These are phyloP conservation scores for Phyto melanocephala DNA, from an alignment of 2,888 invertebrate species.

Conservation along the genomic window DNA sequence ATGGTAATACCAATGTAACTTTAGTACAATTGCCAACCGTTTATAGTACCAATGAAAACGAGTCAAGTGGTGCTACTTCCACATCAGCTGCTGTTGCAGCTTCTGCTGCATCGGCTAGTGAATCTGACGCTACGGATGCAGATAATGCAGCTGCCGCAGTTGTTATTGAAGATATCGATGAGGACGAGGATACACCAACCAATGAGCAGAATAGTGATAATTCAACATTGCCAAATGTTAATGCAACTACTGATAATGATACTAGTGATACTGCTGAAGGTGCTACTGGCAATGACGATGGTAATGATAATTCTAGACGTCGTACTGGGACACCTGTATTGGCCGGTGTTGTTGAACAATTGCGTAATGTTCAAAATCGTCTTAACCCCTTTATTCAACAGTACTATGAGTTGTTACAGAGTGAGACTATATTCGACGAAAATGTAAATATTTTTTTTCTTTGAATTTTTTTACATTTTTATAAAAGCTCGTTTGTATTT, in stretches of 20 bases:
- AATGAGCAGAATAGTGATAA: slow-evolving; percentile 48
- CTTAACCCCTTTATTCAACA: slow-evolving; percentile 84
- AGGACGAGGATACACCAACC: slow-evolving; percentile 60
- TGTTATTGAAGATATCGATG: slow-evolving; percentile 72
- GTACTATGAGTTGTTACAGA: slow-evolving; percentile 82
- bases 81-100: slow-evolving; percentile 44
- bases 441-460: slow-evolving; percentile 67
- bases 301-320: slow-evolving; percentile 69
- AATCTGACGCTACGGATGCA: not conserved
- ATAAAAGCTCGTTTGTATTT: not conserved
- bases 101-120: slow-evolving; percentile 10
- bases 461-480: not conserved
- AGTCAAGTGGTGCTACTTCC: slow-evolving; percentile 50
- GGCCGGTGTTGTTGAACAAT: slow-evolving; percentile 76
- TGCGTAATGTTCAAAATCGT: slow-evolving; percentile 78
- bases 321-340: slow-evolving; percentile 77
- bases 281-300: slow-evolving; percentile 37
- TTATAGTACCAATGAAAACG: slow-evolving; percentile 72
- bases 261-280: slow-evolving; percentile 27
- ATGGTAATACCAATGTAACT: slow-evolving; percentile 76
- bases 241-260: slow-evolving; percentile 27
- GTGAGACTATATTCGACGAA: slow-evolving; percentile 81
- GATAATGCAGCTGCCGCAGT: slow-evolving; percentile 67
- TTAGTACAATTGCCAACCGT: slow-evolving; percentile 77
- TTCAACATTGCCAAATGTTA: slow-evolving; percentile 24